Percentiles rank a stretch among this genome's conserved stretches.
Conservation (phyloP, 2,888 invertebrate genomes). For the Seira sanloemensis region DNA sequence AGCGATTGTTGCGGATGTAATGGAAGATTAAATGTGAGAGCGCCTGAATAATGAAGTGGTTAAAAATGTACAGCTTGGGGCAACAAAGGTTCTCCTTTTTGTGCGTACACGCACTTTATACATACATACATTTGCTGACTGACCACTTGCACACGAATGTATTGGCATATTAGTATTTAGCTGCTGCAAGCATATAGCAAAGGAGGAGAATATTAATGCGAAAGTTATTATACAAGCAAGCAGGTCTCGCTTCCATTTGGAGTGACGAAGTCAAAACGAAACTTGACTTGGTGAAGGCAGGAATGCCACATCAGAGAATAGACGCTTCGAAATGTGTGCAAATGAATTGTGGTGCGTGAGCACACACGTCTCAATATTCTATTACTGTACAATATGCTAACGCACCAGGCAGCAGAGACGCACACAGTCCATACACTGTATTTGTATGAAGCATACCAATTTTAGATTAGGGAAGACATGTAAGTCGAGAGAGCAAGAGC, state of each 20-base stretch:
- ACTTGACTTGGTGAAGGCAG: constrained; percentile 53
- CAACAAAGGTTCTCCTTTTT: constrained; percentile 40
- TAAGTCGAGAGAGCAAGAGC: constrained; percentile 33
- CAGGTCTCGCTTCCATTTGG: not conserved
- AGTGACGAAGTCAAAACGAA: constrained; percentile 18
- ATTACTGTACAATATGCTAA: not conserved
- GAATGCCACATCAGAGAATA: constrained; percentile 25
- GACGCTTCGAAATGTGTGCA: no score
- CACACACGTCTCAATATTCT: not conserved
- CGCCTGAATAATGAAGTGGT: constrained; percentile 42
- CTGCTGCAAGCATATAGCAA: no score
- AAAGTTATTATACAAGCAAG: constrained; percentile 2
- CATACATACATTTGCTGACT: not conserved
- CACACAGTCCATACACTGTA: not conserved
- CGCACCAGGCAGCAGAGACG: not conserved
- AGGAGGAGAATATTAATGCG: constrained; percentile 15
- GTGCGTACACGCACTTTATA: constrained; percentile 24
- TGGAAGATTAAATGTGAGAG: constrained; percentile 29
- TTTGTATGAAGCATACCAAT: constrained; percentile 9
- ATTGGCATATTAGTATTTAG: no score
- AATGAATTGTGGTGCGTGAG: not conserved
- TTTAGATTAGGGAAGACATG: constrained; percentile 8
- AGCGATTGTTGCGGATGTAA: constrained; percentile 41
- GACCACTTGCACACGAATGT: no score
- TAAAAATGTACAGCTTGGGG: constrained; percentile 51